phyloP scores from a whole-genome alignment of 2,113 vertebrate genomes.

The Thamnaconus septentrionalis region DNA sequence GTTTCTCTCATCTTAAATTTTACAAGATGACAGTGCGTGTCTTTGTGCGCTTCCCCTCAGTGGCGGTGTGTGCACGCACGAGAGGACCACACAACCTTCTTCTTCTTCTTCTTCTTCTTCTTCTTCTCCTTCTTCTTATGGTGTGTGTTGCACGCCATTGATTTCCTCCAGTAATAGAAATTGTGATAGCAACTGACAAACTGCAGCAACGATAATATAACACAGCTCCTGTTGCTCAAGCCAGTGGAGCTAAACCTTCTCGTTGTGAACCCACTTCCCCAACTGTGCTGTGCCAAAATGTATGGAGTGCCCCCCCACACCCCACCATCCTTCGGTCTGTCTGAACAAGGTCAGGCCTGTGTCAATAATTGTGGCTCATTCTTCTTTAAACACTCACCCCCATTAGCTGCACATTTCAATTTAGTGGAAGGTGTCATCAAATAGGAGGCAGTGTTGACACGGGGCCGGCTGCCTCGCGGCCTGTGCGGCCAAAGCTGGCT shows the following conservation, averaged over 20 bases:
- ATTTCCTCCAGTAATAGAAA: slow-evolving; percentile 51
- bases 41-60: neutral
- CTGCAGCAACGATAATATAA: slow-evolving; percentile 19
- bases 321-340: slow-evolving; percentile 60
- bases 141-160: slow-evolving; percentile 47
- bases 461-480: slow-evolving; percentile 50
- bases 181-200: slow-evolving; percentile 41
- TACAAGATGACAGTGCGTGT: neutral
- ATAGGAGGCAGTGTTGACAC: slow-evolving; percentile 69
- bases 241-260: slow-evolving; percentile 8
- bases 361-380: slow-evolving; percentile 66
- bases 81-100: no score
- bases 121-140: no score
- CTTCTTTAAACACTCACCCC: slow-evolving; percentile 73
- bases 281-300: slow-evolving; percentile 51
- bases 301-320: slow-evolving; percentile 17
- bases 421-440: slow-evolving; percentile 76
- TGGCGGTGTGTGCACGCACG: neutral
- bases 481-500: slow-evolving; percentile 61
- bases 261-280: neutral
- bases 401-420: slow-evolving; percentile 70
- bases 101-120: no score
- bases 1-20: no score
- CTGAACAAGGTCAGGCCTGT: slow-evolving; percentile 66
- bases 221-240: slow-evolving; percentile 7